Base-by-base conservation (phyloP, 2,113 vertebrate species). In the Hydrolagus affinis region DNA sequence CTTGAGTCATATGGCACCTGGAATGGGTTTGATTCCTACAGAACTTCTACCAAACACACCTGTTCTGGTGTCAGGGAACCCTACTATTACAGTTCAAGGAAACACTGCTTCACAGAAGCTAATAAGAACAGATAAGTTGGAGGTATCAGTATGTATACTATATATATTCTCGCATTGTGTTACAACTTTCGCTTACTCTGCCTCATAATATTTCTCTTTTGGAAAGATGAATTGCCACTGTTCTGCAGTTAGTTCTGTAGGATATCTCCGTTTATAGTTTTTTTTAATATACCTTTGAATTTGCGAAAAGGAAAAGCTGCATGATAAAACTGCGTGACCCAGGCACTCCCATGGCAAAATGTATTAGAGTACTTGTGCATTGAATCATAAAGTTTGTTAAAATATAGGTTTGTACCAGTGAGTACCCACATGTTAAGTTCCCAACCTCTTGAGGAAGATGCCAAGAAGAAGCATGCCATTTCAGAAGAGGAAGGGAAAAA, bases 111-210 rank as follows among this genome's bases (percentile, higher is more conserved):
- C 89, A 86, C 96, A 96, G 90, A 99, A 98, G 91, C 94, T 94
- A 89, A 89, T 95, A 89, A 96, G 98, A 91, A 95, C 96, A 57
- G 98, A 99, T 93, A 98, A 97, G 92, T 94, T 99, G 89, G 98
- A 99, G 97, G 97, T 99, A 96, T 89, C 91, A 90, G 69, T 57
- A 0, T 88, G 32, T 78, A 60, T 80, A 19, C 60, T 44, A 8
- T 66, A 3, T 68, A 12, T 83, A 8, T 44, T 44, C 44, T 44
- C 44, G 44, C 44, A 44, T 44, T 44, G 44, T 44, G 44, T 44
- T 44, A 44, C 44, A 44, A 44, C 44, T 44, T 44, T 44, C 2
- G 44, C 44, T 44, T 44, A 44, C 44, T 44, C 44, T 44, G 44
- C 44, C 44, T 44, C 44, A 44, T 44, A 44, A 44, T 44, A 44